These are phyloP conservation scores for Oreotrochilus melanogaster DNA, from an alignment of 2,113 vertebrate species.

Conservation along the genomic window DNA sequence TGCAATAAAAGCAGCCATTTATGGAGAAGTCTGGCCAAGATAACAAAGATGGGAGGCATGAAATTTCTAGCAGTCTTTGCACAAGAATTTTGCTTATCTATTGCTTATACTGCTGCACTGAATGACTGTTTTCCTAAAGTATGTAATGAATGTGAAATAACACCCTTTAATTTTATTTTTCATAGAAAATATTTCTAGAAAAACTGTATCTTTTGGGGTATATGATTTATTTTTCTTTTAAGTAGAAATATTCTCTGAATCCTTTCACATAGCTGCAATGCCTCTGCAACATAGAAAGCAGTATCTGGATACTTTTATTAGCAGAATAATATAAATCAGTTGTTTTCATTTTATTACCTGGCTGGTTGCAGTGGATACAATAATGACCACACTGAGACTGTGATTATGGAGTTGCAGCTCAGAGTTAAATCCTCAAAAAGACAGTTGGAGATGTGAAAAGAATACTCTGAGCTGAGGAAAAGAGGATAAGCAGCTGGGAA, in stretches of 20 bases:
- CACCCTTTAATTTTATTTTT: neutral
- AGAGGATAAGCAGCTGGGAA: neutral
- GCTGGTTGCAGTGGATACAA: neutral
- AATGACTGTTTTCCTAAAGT: neutral
- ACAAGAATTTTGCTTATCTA: neutral
- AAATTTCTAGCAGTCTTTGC: neutral
- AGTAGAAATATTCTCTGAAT: neutral
- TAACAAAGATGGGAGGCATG: neutral
- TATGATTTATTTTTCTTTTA: neutral
- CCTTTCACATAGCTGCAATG: neutral
- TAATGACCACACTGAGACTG: neutral
- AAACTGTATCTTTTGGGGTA: neutral
- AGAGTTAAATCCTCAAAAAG: neutral
- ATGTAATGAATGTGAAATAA: neutral
- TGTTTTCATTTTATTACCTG: neutral
- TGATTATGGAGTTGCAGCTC: neutral
- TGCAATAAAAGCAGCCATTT: neutral
- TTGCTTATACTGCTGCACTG: neutral
- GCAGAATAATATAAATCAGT: neutral
- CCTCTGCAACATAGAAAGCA: neutral
- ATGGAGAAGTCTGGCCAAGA: neutral
- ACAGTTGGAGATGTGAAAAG: neutral
- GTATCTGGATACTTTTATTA: neutral
- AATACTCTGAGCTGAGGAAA: neutral
- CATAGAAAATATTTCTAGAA: neutral